phyloP scores from a whole-genome alignment of 53 echinoderm and acorn worm species.

The Actinopyga echinites region DNA sequence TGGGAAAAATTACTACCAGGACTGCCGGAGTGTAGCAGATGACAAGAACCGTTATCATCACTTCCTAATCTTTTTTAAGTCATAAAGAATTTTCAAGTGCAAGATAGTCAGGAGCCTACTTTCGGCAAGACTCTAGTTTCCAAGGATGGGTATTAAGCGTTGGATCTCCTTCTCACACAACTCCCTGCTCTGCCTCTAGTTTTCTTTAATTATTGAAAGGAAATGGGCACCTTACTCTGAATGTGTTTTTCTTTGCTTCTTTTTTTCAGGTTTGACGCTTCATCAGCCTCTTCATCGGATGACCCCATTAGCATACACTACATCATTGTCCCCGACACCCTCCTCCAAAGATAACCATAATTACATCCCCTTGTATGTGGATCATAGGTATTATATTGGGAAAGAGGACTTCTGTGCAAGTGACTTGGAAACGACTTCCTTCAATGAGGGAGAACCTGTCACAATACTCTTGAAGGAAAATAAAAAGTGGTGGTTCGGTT shows the following conservation, averaged over 20 bases:
- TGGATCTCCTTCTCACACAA: too few species aligned
- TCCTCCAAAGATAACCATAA: slow-evolving; percentile 84
- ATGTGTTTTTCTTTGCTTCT: not conserved
- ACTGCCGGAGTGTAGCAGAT: too few species aligned
- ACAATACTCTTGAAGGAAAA: slow-evolving; percentile 88
- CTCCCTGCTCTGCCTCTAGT: too few species aligned
- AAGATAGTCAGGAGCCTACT: too few species aligned
- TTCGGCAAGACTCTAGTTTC: too few species aligned
- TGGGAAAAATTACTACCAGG: too few species aligned
- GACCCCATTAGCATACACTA: slow-evolving; percentile 80
- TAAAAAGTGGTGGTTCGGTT: slow-evolving; percentile 97
- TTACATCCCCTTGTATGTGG: slow-evolving; percentile 93
- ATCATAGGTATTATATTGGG: slow-evolving; percentile 88
- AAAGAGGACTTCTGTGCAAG: slow-evolving; percentile 72
- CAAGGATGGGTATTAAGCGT: too few species aligned
- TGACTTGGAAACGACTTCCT: slow-evolving; percentile 81
- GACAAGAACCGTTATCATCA: too few species aligned
- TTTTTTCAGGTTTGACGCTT: slow-evolving; percentile 69
- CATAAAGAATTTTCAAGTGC: too few species aligned
- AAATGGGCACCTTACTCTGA: too few species aligned
- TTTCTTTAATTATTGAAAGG: too few species aligned
- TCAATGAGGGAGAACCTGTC: slow-evolving; percentile 79
- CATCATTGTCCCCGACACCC: slow-evolving; percentile 80
- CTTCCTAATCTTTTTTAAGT: too few species aligned
- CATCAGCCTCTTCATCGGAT: slow-evolving; percentile 79